Evolutionary conservation across 2,797 vertebrate species (phyloP).

Genomic region (Odontamblyopus rebecca): DNA sequence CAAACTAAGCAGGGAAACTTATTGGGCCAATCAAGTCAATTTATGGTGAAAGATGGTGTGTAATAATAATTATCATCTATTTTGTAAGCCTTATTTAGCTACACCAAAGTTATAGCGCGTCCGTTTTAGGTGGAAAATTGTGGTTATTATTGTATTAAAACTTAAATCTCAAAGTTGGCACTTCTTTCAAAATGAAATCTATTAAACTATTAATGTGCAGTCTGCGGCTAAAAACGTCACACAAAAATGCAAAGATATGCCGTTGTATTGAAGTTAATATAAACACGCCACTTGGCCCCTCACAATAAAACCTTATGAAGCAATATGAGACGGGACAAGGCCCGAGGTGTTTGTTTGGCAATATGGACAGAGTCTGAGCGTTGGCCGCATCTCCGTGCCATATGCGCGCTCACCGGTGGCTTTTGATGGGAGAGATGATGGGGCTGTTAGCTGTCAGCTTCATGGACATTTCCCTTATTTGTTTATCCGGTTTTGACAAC

Average conservation of each 20-base stretch:
- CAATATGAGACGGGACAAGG: constrained; percentile 73
- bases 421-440: constrained; percentile 72
- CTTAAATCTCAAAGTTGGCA: not conserved
- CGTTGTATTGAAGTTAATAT: constrained; percentile 27
- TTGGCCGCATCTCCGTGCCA: constrained; percentile 73
- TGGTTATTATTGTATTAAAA: not conserved
- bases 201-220: constrained; percentile 1
- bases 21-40: constrained; percentile 14
- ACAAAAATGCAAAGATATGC: constrained; percentile 36
- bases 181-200: not conserved
- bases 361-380: constrained; percentile 72
- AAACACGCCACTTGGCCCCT: constrained; percentile 39
- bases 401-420: constrained; percentile 77
- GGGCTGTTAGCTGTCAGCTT: constrained; percentile 74
- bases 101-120: not conserved
- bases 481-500: constrained; percentile 39
- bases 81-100: not conserved
- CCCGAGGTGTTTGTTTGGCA: constrained; percentile 78
- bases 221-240: constrained; percentile 1
- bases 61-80: not conserved
- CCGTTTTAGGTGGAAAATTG: not conserved
- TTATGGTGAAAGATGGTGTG: constrained; percentile 1
- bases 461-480: constrained; percentile 63
- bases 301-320: constrained; percentile 69
- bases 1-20: constrained; percentile 54